phyloP scores from a whole-genome alignment of 2,888 invertebrate species.

The Gibbula magus region DNA sequence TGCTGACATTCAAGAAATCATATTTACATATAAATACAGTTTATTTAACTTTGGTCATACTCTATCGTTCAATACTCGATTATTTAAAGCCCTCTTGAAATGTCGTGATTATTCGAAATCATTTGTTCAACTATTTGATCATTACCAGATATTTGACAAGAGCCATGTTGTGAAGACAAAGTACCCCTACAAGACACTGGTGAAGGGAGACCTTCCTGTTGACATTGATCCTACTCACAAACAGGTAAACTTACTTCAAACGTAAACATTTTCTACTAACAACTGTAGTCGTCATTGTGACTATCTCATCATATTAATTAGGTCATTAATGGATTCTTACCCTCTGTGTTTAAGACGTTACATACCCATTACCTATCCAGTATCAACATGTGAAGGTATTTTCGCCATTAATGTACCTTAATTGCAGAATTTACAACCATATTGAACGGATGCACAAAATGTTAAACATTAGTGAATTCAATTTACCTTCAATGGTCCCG shows the following conservation, averaged over 20 bases:
- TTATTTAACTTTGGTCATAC: no score
- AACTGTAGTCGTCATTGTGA: neutral
- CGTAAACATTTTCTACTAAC: neutral
- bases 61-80: no score
- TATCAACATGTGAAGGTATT: no score
- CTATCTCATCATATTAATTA: neutral
- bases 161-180: constrained; percentile 42
- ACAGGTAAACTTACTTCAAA: constrained; percentile 41
- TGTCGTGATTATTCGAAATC: neutral
- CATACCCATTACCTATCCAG: no score
- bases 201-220: constrained; percentile 46
- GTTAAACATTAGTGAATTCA: no score
- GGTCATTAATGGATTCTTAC: neutral
- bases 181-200: constrained; percentile 48
- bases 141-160: constrained; percentile 48
- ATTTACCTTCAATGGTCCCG: no score
- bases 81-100: no score
- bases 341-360: neutral
- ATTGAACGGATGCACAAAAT: no score
- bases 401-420: no score
- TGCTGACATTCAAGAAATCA: no score
- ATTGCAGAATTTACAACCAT: no score
- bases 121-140: neutral
- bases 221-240: constrained; percentile 50
- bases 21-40: no score